These are phyloP conservation scores for Microvelia longipes DNA, from an alignment of 1,140 invertebrate species.

Conservation along the genomic window DNA sequence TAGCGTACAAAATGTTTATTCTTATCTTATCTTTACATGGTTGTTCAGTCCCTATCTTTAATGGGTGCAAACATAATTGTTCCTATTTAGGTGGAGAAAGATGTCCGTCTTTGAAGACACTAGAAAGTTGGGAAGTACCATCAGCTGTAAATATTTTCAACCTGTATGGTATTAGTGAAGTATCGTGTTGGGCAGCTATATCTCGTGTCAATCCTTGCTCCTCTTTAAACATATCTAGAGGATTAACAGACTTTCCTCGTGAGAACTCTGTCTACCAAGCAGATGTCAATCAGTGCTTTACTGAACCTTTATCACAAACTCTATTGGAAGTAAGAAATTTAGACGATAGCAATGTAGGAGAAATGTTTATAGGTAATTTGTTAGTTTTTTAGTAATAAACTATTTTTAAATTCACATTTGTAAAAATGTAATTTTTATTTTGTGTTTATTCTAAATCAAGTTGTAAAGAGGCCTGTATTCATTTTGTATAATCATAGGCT, in stretches of 20 bases:
- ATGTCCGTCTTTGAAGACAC: slow-evolving; percentile 30
- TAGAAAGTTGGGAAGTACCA: slow-evolving; percentile 31
- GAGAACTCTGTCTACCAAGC: no score
- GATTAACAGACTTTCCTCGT: no score
- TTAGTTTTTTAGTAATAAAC: slow-evolving; percentile 10
- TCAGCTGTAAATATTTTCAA: slow-evolving; percentile 50
- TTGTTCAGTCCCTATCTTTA: no score
- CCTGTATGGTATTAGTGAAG: slow-evolving; percentile 68
- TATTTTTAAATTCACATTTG: slow-evolving; percentile 12
- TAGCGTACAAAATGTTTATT: no score
- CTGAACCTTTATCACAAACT: slow-evolving; percentile 41
- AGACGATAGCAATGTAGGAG: slow-evolving; percentile 30
- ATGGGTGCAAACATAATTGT: no score
- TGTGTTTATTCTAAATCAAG: no score
- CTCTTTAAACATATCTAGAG: no score
- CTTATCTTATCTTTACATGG: no score
- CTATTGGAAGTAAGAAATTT: slow-evolving; percentile 35
- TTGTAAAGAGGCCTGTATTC: no score
- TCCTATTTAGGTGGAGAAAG: slow-evolving; percentile 36
- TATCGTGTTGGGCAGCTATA: slow-evolving; percentile 66
- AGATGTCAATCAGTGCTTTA: not conserved
- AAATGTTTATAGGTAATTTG: slow-evolving; percentile 40
- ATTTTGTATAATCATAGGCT: no score
- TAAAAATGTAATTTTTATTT: no score
- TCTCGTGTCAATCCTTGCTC: slow-evolving; percentile 36